Evolutionary conservation across 2,797 vertebrate species (phyloP), one percentile per base, ranked within the genome.

Genomic region (Xerus rutilus): DNA sequence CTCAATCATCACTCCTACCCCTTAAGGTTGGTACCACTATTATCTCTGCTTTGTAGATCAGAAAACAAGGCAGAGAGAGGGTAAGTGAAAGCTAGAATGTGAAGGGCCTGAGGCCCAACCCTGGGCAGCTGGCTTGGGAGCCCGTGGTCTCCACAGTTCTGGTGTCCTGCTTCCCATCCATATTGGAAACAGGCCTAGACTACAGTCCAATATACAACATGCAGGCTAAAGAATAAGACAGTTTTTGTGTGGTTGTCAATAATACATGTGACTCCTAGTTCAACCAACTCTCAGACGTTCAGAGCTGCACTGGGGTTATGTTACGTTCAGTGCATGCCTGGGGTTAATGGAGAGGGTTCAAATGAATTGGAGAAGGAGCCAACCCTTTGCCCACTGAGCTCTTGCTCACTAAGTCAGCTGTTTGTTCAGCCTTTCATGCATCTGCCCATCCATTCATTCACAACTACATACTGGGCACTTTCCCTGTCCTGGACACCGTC

Each of bases 201-300:
- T n/a, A 69, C n/a, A 67, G 45, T 84, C 76, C 30, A 82, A 23
- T 52, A 52, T 28, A 54, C 47, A 59, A 52, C n/a, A 10, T 45
- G 74, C 57, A 25, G 28, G 14, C 45, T 57, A 15, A 76, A 15
- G 81, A 79, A 76, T 30, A 74, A 72, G 67, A 30, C n/a, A 45
- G 43, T 32, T 78, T 92, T 83, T 77, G 86, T 89, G 89, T 89
- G 92, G 45, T 70, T 47, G 32, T 87, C 81, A 93, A 21, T 59
- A 57, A 86, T 64, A 86, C 21, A 91, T 47, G 35, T 47, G 59
- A 81, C 28, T 76, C 49, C 65, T 87, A 87, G 86, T 84, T 87
- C 81, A 96, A 72, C 72, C 76, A 90, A 43, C 39, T 64, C 52
- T 82, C 39, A 77, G 89, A 81, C 54, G 85, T 86, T 35, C 54